Percentiles rank a stretch among this genome's conserved stretches.
Conservation (phyloP, 2,888 invertebrate genomes). For the Drosophila neutralis region DNA sequence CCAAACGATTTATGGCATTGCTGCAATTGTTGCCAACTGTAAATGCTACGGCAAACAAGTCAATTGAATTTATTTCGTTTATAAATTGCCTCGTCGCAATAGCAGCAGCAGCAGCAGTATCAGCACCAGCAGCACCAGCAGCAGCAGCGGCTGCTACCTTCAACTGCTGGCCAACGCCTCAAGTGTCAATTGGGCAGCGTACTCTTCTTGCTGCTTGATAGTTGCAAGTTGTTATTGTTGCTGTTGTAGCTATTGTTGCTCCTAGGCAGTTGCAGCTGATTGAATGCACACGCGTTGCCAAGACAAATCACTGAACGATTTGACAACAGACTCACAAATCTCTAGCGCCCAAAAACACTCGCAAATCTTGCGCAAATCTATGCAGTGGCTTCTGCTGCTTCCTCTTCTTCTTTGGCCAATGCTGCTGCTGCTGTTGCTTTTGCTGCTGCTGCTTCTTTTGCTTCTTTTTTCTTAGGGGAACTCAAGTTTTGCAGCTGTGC, state of each 20-base stretch:
- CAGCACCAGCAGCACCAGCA: background rate
- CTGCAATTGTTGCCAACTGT: slow-evolving; percentile 81
- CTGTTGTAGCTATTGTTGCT: slow-evolving; percentile 5
- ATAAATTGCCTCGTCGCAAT: slow-evolving; percentile 68
- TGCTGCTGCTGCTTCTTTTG: background rate
- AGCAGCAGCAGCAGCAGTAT: slow-evolving; percentile 19
- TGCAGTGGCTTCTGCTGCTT: slow-evolving; percentile 20
- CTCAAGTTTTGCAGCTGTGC: slow-evolving; percentile 62
- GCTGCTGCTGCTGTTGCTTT: background rate
- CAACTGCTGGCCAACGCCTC: slow-evolving; percentile 56
- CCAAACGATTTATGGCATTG: slow-evolving; percentile 79
- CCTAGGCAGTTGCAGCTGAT: slow-evolving; percentile 36
- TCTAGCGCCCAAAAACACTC: slow-evolving; percentile 42
- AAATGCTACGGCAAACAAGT: slow-evolving; percentile 80
- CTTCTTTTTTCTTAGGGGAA: slow-evolving; percentile 17
- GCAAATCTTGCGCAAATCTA: slow-evolving; percentile 50
- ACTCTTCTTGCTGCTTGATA: slow-evolving; percentile 15
- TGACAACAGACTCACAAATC: slow-evolving; percentile 60
- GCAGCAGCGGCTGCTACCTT: slow-evolving; percentile 24
- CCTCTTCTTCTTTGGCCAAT: slow-evolving; percentile 8
- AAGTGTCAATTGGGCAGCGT: slow-evolving; percentile 56
- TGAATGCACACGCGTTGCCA: slow-evolving; percentile 64
- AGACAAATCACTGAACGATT: slow-evolving; percentile 77
- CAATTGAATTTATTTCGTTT: slow-evolving; percentile 81
- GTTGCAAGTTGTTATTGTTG: slow-evolving; percentile 13